Conservation (phyloP, 1,140 invertebrate genomes). For the Chlorops oryzae region DNA sequence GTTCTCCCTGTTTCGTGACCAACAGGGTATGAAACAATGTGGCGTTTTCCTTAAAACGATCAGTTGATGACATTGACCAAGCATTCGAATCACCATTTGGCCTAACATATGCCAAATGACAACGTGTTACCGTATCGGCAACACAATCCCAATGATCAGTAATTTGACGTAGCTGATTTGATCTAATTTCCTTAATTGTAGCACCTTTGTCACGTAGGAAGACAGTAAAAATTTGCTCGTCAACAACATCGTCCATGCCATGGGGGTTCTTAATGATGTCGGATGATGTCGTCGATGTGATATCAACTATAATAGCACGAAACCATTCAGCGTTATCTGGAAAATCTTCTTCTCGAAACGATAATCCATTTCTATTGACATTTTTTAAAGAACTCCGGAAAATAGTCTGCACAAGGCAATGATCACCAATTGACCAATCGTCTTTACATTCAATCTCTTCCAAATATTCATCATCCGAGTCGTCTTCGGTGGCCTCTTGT, state of each 20-base stretch:
- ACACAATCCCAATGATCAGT: constrained; percentile 13
- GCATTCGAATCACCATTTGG: constrained; percentile 20
- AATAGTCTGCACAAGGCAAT: constrained; percentile 14
- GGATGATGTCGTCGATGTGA: neutral
- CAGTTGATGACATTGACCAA: constrained; percentile 24
- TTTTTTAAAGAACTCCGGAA: neutral
- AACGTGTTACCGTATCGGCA: constrained; percentile 17
- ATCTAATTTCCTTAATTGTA: constrained; percentile 3
- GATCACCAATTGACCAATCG: constrained; percentile 10
- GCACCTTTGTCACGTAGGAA: constrained; percentile 17
- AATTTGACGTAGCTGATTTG: constrained; percentile 9
- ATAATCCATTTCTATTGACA: too few species aligned
- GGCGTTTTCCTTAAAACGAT: constrained; percentile 18
- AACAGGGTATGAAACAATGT: constrained; percentile 12
- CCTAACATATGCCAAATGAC: constrained; percentile 22
- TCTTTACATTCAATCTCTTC: neutral
- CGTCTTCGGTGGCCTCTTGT: neutral
- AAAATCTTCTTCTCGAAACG: neutral
- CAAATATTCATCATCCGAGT: too few species aligned
- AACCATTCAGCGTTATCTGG: constrained; percentile 13
- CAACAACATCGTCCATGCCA: neutral
- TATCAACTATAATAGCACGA: constrained; percentile 13
- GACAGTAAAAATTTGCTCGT: constrained; percentile 7
- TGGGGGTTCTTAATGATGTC: too few species aligned
- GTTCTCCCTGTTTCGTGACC: constrained; percentile 17